Base-by-base conservation (phyloP, 2,113 vertebrate genomes). In the Columba janthina region DNA sequence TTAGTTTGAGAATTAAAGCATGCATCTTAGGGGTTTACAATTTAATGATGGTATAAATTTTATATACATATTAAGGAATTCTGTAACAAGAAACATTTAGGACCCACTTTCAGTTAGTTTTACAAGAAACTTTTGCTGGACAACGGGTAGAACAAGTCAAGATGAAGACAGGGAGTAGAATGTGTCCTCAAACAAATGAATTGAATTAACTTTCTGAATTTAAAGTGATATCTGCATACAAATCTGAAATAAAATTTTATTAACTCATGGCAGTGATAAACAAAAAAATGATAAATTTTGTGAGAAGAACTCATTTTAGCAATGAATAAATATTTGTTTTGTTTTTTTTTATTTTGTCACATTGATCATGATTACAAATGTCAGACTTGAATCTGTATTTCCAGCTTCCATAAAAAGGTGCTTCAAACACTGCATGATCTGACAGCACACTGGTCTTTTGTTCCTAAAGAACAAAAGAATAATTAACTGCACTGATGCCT, bases 391-490 rank as follows among this genome's bases (percentile, higher is more conserved):
- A 91, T 95, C 32, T 89, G 1, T 72, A 83, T 87, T 90, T 96
- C 67, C 75, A 94, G 26, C 48, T 89, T 94, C 58, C 62, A 57
- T 91, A 78, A 11, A 94, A 94, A 82, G 34, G 10, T 67, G 17
- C 60, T 53, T 93, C 16, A 95, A 94, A 61, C 12, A 32, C 38
- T 50, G 70, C 21, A 65, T 88, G n/a, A 73, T 88, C 67, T 97
- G 85, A 88, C 80, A 97, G 42, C 20, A 36, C 11, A 90, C 10
- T 38, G 80, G 67, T 85, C 89, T 96, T 96, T 90, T 95, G 92
- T 92, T 96, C 78, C 38, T 80, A 48, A 89, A 95, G 73, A 96
- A 93, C 92, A 96, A 97, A 98, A 96, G 90, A 94, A 97, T 97
- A 95, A 96, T 97, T 97, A 89, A 94, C 48, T 90, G 64, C 67